phyloP scores from a whole-genome alignment of 1,140 invertebrate genomes.

The Formica exsecta region DNA sequence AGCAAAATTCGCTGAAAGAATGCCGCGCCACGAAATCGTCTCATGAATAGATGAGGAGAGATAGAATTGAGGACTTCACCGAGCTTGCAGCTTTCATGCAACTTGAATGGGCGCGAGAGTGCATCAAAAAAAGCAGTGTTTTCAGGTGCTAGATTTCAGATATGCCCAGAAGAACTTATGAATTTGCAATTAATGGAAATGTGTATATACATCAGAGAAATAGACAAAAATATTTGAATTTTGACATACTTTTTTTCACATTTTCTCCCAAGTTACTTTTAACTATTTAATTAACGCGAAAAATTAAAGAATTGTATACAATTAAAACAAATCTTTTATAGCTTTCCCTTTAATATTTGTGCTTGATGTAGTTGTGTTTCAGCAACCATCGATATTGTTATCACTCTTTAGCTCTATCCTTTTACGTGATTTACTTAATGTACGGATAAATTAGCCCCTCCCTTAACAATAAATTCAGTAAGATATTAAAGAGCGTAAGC shows the following conservation, averaged over 20 bases:
- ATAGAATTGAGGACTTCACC: constrained; percentile 46
- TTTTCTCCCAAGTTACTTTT: too few species aligned
- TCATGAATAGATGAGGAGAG: constrained; percentile 55
- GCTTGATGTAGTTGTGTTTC: too few species aligned
- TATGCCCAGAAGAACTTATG: neutral
- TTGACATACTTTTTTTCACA: neutral
- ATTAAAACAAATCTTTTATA: too few species aligned
- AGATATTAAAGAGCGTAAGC: neutral
- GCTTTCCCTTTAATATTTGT: too few species aligned
- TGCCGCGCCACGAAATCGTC: neutral
- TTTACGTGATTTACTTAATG: neutral
- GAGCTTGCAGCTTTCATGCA: constrained; percentile 41
- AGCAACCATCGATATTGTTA: too few species aligned
- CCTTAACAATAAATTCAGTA: neutral
- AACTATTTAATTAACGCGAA: too few species aligned
- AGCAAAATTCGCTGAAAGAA: constrained; percentile 33
- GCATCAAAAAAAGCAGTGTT: constrained; percentile 38
- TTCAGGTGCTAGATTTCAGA: neutral
- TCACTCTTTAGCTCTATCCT: too few species aligned
- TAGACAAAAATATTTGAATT: neutral
- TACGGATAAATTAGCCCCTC: neutral
- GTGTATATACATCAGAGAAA: neutral
- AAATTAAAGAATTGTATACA: too few species aligned
- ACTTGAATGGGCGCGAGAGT: constrained; percentile 20
- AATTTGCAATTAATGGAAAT: neutral